Evolutionary conservation across 1,140 invertebrate genomes (phyloP), one percentile per base, ranked within the genome.

Genomic region (Zaprionus kolodkinae): DNA sequence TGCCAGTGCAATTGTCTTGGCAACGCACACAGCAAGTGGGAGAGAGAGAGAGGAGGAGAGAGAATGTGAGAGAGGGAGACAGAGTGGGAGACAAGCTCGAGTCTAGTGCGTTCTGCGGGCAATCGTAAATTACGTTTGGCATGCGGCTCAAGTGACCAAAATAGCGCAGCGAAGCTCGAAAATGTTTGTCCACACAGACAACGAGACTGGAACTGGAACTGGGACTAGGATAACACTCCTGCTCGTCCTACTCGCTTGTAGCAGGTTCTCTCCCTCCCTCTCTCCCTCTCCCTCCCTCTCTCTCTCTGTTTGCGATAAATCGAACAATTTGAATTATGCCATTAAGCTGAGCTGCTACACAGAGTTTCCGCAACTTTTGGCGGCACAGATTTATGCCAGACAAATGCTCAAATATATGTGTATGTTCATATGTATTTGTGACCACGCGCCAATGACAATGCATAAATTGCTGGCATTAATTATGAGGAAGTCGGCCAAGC

Each of bases 401-500:
- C 72, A 83, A 72, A 72, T 79, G 56, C 69, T 40, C 68, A 72
- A 85, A 77, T 75, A 69, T 75, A 68, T 21, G 21, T 21, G 21
- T 21, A 21, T 21, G 21, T 21, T 1, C 2, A 21, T 21, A 21
- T 21, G 21, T 21, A 21, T 67, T 25, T 50, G 60, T 62, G 68
- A 61, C 36, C 56, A n/a, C 15, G 38, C 43, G 11, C 55, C 48
- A 81, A 15, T 85, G 81, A 81, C 82, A 81, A 79, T 71, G 82
- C 81, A 85, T 85, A 85, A 85, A 81, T 85, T 75, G 78, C 59
- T 48, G 21, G 62, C 65, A 75, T 85, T 81, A 85, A 81, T 81
- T 81, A 85, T 85, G 64, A 15, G 25, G 30, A 55, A 64, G 62
- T 66, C 21, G 40, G 27, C 27, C 67, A 74, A 74, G 27, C 27